Evolutionary conservation across 2,113 vertebrate species (phyloP).

Genomic region (Mastomys natalensis): DNA sequence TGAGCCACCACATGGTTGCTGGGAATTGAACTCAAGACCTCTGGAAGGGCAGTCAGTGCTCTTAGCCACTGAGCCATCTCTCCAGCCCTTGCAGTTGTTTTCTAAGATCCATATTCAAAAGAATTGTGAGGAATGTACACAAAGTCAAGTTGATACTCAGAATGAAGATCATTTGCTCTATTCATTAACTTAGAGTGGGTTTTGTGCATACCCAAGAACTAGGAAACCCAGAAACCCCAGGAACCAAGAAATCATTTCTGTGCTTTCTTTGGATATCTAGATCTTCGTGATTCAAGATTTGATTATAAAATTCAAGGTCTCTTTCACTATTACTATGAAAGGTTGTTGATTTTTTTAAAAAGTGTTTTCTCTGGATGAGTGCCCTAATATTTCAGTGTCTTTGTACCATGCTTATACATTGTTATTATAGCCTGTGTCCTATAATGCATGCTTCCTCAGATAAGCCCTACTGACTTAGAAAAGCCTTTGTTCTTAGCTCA

Average conservation of each 20-base stretch:
- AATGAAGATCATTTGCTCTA: background rate
- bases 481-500: background rate
- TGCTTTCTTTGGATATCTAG: background rate
- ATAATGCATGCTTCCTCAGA: background rate
- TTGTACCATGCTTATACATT: background rate
- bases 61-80: too few relatives aligned
- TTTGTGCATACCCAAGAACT: background rate
- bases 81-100: background rate
- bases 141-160: background rate
- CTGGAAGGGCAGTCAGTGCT: too few relatives aligned
- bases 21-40: too few relatives aligned
- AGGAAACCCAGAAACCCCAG: background rate
- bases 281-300: background rate
- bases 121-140: background rate
- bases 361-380: background rate
- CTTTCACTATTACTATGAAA: background rate
- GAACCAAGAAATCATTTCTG: background rate
- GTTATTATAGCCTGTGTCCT: background rate
- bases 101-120: background rate
- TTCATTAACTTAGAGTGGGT: background rate
- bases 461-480: background rate
- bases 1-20: too few relatives aligned
- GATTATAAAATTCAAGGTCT: background rate
- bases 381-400: background rate
- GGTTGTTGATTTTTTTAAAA: background rate